Evolutionary conservation across 2,113 vertebrate genomes (phyloP).

Genomic region (Proterorhinus semilunaris): DNA sequence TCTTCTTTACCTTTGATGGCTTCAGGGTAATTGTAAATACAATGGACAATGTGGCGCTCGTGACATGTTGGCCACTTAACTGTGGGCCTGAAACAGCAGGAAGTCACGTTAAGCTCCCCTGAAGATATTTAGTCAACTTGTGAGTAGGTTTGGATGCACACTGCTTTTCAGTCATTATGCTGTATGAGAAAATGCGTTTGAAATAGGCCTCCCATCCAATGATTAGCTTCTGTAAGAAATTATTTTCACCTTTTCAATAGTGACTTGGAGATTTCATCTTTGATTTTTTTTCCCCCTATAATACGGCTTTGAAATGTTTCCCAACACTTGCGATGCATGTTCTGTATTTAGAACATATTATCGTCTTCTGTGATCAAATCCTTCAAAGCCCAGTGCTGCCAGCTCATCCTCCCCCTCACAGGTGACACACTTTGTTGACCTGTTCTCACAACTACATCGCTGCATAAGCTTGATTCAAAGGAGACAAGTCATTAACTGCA

Average conservation of each 20-base stretch:
- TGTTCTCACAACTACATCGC: neutral
- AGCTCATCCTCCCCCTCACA: neutral
- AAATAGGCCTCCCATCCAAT: no score
- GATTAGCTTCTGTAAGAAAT: no score
- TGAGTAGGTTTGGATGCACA: no score
- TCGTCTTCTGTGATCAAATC: neutral
- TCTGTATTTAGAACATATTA: neutral
- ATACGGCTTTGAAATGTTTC: neutral
- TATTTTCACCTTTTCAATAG: no score
- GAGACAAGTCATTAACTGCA: no score
- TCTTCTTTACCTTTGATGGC: slow-evolving; percentile 5
- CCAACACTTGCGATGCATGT: neutral
- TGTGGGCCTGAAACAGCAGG: neutral
- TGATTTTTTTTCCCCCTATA: no score
- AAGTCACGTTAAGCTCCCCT: neutral
- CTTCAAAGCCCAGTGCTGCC: neutral
- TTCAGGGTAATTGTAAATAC: neutral
- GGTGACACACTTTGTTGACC: neutral
- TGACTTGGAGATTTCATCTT: no score
- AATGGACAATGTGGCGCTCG: neutral
- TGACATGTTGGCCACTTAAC: neutral
- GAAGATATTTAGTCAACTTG: no score
- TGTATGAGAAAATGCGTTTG: no score
- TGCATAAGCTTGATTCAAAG: no score
- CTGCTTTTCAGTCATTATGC: no score